A percentile compares a stretch with the other conserved stretches of the same genome.
These are phyloP conservation scores for Adoxophyes honmai DNA, from an alignment of 1,140 invertebrate genomes.

Conservation along the genomic window DNA sequence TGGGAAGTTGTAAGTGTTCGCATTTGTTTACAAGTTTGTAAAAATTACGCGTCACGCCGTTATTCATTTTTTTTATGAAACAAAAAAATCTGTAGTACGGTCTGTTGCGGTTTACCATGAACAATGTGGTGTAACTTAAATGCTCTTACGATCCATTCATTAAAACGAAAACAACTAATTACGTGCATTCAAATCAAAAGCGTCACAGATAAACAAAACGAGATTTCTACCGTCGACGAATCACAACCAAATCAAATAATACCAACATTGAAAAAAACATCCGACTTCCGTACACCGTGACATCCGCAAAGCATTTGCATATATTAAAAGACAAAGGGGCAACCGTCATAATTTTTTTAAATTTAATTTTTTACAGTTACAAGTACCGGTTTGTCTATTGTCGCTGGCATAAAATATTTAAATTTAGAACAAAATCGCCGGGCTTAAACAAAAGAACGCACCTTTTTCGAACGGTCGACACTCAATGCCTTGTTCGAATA, in stretches of 20 bases:
- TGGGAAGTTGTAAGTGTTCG: no score
- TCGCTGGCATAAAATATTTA: slow-evolving; percentile 71
- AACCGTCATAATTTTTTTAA: slow-evolving; percentile 69
- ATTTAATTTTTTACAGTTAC: slow-evolving; percentile 73
- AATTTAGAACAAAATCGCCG: slow-evolving; percentile 68
- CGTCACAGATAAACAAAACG: no score
- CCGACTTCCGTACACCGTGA: slow-evolving; percentile 29
- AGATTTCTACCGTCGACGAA: background rate
- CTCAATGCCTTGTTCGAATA: slow-evolving; percentile 14
- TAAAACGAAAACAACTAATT: no score
- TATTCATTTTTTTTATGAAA: no score
- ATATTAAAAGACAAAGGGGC: slow-evolving; percentile 57
- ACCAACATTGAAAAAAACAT: slow-evolving; percentile 22
- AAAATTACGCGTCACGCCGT: no score
- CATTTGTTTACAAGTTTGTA: no score
- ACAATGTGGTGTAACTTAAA: no score
- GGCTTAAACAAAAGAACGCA: slow-evolving; percentile 58
- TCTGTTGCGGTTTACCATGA: no score
- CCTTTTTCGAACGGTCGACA: slow-evolving; percentile 43
- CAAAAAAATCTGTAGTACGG: no score
- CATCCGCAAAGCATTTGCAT: slow-evolving; percentile 55
- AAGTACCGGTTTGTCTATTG: slow-evolving; percentile 74
- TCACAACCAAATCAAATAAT: slow-evolving; percentile 3
- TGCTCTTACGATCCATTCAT: no score
- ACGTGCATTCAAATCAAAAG: no score